phyloP scores from a whole-genome alignment of 1,140 invertebrate species.

The Dysdera silvatica region DNA sequence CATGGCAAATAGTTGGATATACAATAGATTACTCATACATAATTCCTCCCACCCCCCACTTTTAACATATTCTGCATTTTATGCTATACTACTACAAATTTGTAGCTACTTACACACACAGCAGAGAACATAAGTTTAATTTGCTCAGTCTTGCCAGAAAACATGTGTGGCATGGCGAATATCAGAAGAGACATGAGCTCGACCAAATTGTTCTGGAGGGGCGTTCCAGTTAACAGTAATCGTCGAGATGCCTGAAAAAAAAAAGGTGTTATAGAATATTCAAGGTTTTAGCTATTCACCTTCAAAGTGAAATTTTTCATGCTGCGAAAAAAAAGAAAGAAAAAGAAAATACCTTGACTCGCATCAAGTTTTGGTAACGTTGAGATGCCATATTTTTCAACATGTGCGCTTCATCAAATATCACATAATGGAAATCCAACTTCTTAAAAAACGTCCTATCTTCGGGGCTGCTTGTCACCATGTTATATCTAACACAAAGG shows the following conservation, averaged over 20 bases:
- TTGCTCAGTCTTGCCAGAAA: constrained; percentile 76
- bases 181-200: constrained; percentile 90
- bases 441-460: constrained; percentile 85
- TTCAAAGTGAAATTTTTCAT: not conserved
- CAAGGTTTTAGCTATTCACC: no score
- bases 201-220: constrained; percentile 89
- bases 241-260: constrained; percentile 60
- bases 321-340: not conserved
- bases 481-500: constrained; percentile 55
- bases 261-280: constrained; percentile 9
- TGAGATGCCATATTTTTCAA: constrained; percentile 92
- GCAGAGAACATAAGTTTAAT: constrained; percentile 71
- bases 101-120: constrained; percentile 25
- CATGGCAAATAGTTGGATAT: no score
- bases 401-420: constrained; percentile 98
- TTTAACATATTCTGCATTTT: no score
- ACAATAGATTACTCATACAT: no score
- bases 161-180: constrained; percentile 93
- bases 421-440: constrained; percentile 77
- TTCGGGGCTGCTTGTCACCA: constrained; percentile 70
- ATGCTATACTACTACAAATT: not conserved
- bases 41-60: no score
- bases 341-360: constrained; percentile 60
- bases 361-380: constrained; percentile 76
- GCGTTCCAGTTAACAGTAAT: constrained; percentile 81